Evolutionary conservation across 2,888 invertebrate genomes (phyloP), one percentile per base, ranked within the genome.

Genomic region (Watsonalla cultraria): DNA sequence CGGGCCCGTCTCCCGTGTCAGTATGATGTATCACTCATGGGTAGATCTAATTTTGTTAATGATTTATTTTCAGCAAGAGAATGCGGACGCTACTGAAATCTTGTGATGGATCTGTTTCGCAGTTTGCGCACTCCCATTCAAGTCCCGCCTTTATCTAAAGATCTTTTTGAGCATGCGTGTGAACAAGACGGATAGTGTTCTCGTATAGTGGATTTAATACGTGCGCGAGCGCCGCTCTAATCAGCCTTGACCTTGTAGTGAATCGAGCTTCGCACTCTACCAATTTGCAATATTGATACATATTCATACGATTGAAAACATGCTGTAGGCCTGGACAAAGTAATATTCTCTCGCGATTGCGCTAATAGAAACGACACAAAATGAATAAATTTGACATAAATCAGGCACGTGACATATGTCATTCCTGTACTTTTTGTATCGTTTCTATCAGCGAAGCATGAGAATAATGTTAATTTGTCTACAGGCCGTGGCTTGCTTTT

Each of bases 241-340:
- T 82, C 76, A 80, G 70, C 84, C 86, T 84, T 87, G 86, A 85
- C 86, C 86, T 87, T 87, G 85, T 74, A 77, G 64, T 72, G 73
- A 74, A 76, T 81, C 74, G 70, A 79, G 73, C 78, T 82, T 70
- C 69, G 66, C 61, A 68, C 68, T 69, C 61, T 65, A 75, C 74
- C 72, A 73, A 80, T 82, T 78, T 71, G 79, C 76, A 72, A 72
- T 76, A 64, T 57, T 66, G 64, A 61, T 66, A 67, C 55, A 61
- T 35, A 61, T 60, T 54, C 51, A 51, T 57, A 53, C 52, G 47
- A 56, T 51, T 54, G 48, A 37, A 56, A 52, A 58, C 57, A 47
- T 51, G 53, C 56, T 55, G 54, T 46, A 42, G 46, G 54, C 37
- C 14, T 50, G 54, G 52, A 37, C 58, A 50, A 48, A 45, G 15